Base-by-base conservation (phyloP, 2,113 vertebrate species). In the Rutilus rutilus region DNA sequence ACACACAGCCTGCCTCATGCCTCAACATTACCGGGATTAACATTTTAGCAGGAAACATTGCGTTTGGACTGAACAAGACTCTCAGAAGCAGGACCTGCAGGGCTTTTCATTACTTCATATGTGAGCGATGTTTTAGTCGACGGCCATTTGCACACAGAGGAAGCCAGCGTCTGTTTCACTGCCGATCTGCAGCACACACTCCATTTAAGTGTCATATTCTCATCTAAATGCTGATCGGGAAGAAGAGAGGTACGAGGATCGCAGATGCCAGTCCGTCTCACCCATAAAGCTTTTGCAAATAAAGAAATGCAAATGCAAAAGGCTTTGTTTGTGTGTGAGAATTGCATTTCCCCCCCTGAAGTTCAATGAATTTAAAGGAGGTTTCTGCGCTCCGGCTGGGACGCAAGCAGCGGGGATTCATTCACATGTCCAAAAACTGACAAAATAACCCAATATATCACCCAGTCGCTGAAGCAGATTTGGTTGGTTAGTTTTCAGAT, bases 191-290 rank as follows among this genome's bases (percentile, higher is more conserved):
- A 30, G 78, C 89, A 78, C 42, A 87, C 86, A 91, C 91, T 90
- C 59, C 15, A 86, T 92, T 91, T 89, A 86, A 84, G 82, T 88
- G 85, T 91, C 90, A 91, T 92, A 93, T 94, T 93, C 92, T 91
- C 90, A 95, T 93, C 91, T 94, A 93, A 93, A 95, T 95, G 93
- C 91, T 94, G 94, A 95, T 94, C 90, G 89, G 86, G 79, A 87
- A 7, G 54, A 87, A 76, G 88, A 82, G 84, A 74, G 92, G 91
- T 92, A 9, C 54, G 54, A 91, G 89, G 90, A 85, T 92, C 91
- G 86, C 42, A 91, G 91, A 93, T 88, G 89, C 86, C 91, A 92
- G 75, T 0, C n/a, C 33, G 59, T 42, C 84, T 86, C 84, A 60
- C 67, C n/a, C 45, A 78, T 50, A 75, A 23, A 84, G 85, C 90